Evolutionary conservation across 2,888 invertebrate genomes (phyloP).

Genomic region (Drosophila merina): DNA sequence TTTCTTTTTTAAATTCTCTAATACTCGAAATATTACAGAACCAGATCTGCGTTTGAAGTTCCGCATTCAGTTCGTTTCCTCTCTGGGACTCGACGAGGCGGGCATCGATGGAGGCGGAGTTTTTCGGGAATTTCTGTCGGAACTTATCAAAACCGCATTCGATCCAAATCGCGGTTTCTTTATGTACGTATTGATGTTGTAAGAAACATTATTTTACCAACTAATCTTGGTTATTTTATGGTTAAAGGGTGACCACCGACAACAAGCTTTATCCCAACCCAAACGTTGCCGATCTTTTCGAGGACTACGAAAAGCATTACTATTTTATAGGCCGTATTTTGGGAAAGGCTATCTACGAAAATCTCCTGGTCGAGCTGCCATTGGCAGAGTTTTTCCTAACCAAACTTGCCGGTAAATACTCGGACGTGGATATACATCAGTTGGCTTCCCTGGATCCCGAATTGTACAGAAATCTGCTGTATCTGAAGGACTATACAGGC

Average conservation of each 20-base stretch:
- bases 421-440: constrained; percentile 94
- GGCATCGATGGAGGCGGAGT: constrained; percentile 99
- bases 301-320: constrained; percentile 95
- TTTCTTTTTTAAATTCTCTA: neutral
- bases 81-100: constrained; percentile 95
- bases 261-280: constrained; percentile 98
- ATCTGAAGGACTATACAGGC: constrained; percentile 92
- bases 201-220: neutral
- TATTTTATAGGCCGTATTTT: constrained; percentile 97
- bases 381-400: constrained; percentile 98
- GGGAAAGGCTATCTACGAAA: constrained; percentile 98
- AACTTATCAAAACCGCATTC: constrained; percentile 96
- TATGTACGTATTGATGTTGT: constrained; percentile 81
- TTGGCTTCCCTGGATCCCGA: constrained; percentile 94
- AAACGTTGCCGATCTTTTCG: constrained; percentile 92
- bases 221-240: too few species aligned
- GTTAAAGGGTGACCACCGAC: constrained; percentile 90
- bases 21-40: constrained; percentile 85
- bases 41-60: constrained; percentile 93
- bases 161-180: constrained; percentile 98
- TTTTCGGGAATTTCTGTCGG: constrained; percentile 97
- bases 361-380: constrained; percentile 96
- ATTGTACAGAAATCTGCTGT: constrained; percentile 94
- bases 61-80: constrained; percentile 95
- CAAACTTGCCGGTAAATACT: constrained; percentile 90